Evolutionary conservation across 2,888 invertebrate species (phyloP), one percentile per base, ranked within the genome.

Genomic region (Baronia brevicornis): DNA sequence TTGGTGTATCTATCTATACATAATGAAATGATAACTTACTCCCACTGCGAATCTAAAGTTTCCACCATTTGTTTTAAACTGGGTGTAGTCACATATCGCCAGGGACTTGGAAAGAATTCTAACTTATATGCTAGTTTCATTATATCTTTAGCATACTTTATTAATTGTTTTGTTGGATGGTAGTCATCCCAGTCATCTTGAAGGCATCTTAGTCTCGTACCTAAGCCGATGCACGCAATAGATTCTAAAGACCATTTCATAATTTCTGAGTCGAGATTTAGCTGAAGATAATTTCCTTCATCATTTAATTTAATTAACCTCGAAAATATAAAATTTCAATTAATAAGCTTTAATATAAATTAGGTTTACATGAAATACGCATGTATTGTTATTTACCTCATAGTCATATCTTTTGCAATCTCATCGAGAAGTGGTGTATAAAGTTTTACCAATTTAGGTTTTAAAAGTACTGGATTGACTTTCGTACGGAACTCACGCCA

Each of bases 401-500:
- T 45, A 2, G 73, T 58, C 49, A 71, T 59, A 19, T 82, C 80
- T 17, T 64, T 58, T 17, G 86, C 84, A 13, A 88, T 85, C 35
- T 75, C 69, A 33, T 84, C 74, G 32, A 88, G 65, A 5, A 66
- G 73, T 1, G 78, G 68, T 2, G 84, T 51, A 41, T 88, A 88
- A 1, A 84, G 55, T 52, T 84, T 86, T 1, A 86, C 73, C 37
- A 85, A 62, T 42, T 88, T 87, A 0, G 90, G 89, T 48, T 89
- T 86, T 60, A 92, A 64, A 60, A 92, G 70, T 17, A 89, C 84
- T 28, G 89, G 89, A 60, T 91, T 91, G 0, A 90, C 89, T 37
- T 87, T 88, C 0, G 87, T 86, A 8, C 92, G 80, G 43, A 91
- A 84, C 30, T 87, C 78, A 20, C 87, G 85, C 92, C 92, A 92